A percentile compares a stretch with the other conserved stretches of the same genome.
These are phyloP conservation scores for Rafetus swinhoei DNA, from an alignment of 2,113 vertebrate genomes.

Conservation along the genomic window DNA sequence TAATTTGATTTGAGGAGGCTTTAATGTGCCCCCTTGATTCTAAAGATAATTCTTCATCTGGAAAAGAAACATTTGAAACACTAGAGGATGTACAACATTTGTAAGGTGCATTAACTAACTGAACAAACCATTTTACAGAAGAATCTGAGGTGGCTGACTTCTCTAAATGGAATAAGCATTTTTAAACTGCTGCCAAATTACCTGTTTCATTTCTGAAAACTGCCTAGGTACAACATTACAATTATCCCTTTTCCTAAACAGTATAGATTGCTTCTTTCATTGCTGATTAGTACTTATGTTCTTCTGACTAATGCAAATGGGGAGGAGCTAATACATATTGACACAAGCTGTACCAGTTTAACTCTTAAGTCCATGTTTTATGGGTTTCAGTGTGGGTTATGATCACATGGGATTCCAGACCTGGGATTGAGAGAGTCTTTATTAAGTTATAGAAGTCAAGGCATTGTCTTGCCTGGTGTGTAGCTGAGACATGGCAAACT, in stretches of 20 bases:
- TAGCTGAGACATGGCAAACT: neutral
- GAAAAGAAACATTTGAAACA: slow-evolving; percentile 14
- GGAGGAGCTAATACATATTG: neutral
- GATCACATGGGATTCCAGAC: neutral
- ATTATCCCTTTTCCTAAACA: neutral
- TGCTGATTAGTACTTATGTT: neutral
- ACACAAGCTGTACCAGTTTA: neutral
- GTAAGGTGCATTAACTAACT: neutral
- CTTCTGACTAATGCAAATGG: neutral
- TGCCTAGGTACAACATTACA: neutral
- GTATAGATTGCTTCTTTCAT: neutral
- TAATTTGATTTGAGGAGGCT: slow-evolving; percentile 45
- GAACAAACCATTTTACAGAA: neutral
- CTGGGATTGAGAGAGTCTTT: neutral
- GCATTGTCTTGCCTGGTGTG: neutral
- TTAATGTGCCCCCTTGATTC: slow-evolving; percentile 50
- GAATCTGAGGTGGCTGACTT: neutral
- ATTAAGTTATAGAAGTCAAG: neutral
- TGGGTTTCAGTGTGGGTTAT: neutral
- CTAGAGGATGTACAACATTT: neutral
- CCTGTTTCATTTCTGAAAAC: neutral
- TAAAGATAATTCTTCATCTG: slow-evolving; percentile 46
- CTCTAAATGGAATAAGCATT: neutral
- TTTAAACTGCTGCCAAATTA: neutral
- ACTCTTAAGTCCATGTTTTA: neutral